Conservation (phyloP, 2,113 vertebrate genomes). For the Todiramphus saurophagus region DNA sequence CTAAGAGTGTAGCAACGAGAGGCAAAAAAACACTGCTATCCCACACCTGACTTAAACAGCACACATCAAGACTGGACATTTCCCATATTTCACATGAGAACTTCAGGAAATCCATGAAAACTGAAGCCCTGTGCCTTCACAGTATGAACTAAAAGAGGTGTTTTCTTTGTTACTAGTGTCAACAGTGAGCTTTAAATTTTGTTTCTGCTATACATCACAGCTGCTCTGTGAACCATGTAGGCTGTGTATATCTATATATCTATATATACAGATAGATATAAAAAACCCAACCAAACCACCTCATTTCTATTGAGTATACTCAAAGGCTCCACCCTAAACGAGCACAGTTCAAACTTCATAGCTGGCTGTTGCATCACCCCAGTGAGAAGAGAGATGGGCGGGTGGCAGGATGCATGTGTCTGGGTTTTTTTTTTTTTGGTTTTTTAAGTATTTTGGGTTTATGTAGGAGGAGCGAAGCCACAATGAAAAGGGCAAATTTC, state of each 20-base stretch:
- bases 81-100: not conserved
- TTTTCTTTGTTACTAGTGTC: not conserved
- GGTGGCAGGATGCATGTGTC: not conserved
- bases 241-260: not conserved
- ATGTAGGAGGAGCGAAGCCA: not conserved
- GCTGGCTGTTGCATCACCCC: slow-evolving; percentile 12
- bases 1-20: not conserved
- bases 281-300: not conserved
- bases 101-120: not conserved
- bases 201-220: not conserved
- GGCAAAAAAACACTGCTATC: not conserved
- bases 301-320: not conserved
- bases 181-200: not conserved
- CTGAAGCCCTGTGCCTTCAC: not conserved
- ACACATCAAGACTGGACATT: not conserved
- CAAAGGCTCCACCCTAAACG: not conserved
- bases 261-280: no score
- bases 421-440: not conserved
- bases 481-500: slow-evolving; percentile 1
- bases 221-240: not conserved
- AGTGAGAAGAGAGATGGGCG: not conserved
- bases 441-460: not conserved
- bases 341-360: not conserved
- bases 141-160: not conserved
- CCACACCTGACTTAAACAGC: not conserved